Conservation (phyloP, 2,888 invertebrate species). For the Carabus problematicus region DNA sequence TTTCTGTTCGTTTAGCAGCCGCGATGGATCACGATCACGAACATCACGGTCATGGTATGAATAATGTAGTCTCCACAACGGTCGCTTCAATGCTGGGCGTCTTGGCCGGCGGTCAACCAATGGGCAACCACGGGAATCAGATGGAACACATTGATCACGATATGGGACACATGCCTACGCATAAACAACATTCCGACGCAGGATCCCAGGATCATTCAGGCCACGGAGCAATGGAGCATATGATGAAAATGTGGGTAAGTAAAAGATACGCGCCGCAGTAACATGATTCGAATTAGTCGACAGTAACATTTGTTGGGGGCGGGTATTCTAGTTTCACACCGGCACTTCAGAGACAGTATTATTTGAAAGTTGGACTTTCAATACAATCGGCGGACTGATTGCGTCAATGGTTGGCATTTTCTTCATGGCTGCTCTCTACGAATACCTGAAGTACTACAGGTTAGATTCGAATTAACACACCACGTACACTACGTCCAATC, state of each 20-base stretch:
- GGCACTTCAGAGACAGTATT: conserved; percentile 79
- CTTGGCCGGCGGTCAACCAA: conserved; percentile 5
- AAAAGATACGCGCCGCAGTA: conserved; percentile 2
- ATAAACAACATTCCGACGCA: conserved; percentile 10
- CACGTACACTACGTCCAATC: too few relatives aligned
- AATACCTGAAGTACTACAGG: conserved; percentile 91
- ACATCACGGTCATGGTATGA: conserved; percentile 45
- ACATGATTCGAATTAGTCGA: background rate
- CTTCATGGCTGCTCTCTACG: conserved; percentile 90
- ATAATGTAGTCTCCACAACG: background rate
- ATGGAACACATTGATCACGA: conserved; percentile 37
- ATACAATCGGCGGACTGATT: conserved; percentile 77
- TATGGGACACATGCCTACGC: conserved; percentile 15
- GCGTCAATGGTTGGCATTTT: conserved; percentile 93
- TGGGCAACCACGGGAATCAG: conserved; percentile 43
- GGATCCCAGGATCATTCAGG: conserved; percentile 18
- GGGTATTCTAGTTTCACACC: conserved; percentile 84
- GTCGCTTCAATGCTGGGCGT: conserved; percentile 10
- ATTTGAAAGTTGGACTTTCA: conserved; percentile 83
- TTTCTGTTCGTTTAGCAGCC: conserved; percentile 1
- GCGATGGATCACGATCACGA: conserved; percentile 18
- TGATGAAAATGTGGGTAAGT: conserved; percentile 54
- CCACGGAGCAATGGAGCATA: conserved; percentile 48
- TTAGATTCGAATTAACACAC: conserved; percentile 51
- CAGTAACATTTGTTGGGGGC: background rate